Conservation (phyloP, 2,113 vertebrate species). For the Propithecus coquereli region DNA sequence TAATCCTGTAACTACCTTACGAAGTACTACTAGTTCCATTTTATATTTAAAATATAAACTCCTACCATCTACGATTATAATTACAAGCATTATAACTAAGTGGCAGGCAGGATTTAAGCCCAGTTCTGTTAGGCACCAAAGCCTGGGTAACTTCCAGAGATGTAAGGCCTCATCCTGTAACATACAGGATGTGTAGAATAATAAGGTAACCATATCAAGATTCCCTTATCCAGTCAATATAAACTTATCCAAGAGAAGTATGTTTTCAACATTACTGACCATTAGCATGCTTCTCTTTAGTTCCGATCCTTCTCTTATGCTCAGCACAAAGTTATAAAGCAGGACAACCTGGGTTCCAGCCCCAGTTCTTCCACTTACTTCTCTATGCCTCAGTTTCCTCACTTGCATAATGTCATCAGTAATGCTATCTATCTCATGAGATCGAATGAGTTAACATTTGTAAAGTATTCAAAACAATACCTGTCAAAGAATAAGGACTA, state of each 20-base stretch:
- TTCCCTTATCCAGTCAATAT: background rate
- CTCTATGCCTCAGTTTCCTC: background rate
- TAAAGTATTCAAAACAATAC: background rate
- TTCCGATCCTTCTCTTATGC: background rate
- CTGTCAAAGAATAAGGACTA: background rate
- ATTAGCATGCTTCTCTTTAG: background rate
- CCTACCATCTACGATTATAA: background rate
- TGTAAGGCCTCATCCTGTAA: background rate
- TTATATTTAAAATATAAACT: background rate
- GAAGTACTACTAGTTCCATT: background rate
- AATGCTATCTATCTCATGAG: background rate
- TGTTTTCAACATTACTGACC: background rate
- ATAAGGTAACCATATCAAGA: background rate
- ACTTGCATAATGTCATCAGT: background rate
- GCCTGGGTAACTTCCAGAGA: background rate
- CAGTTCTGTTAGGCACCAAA: background rate
- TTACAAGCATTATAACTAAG: background rate
- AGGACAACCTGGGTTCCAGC: background rate
- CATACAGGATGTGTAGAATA: background rate
- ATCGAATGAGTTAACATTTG: background rate
- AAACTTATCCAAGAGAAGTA: background rate
- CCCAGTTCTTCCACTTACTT: background rate
- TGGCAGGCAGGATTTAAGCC: background rate
- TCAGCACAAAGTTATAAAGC: background rate
- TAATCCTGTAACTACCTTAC: background rate